A percentile compares a stretch with the other conserved stretches of the same genome.
Evolutionary conservation across 2,888 invertebrate species (phyloP).

Genomic region (Dryadula phaetusa): DNA sequence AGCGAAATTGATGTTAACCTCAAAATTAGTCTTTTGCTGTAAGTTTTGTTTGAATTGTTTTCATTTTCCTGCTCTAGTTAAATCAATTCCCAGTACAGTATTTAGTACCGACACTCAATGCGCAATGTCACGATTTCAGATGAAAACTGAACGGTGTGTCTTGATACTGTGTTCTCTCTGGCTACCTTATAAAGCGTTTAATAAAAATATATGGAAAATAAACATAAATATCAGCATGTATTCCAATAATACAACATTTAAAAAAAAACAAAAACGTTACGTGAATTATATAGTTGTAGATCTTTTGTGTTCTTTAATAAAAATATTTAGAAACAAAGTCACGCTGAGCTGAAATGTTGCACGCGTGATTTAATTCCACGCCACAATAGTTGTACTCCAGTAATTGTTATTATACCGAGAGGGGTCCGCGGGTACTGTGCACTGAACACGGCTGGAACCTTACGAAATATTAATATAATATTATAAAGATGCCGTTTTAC

Average conservation of each 20-base stretch:
- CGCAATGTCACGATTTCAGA: neutral
- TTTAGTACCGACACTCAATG: neutral
- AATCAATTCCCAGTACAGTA: too few species aligned
- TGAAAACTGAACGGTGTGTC: neutral
- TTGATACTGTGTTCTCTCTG: neutral
- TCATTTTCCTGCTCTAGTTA: too few species aligned
- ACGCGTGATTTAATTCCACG: constrained; percentile 42
- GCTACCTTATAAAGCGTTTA: too few species aligned
- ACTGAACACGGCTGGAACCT: neutral
- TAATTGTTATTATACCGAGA: constrained; percentile 45
- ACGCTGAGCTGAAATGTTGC: constrained; percentile 48
- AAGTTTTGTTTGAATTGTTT: too few species aligned
- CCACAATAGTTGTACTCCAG: constrained; percentile 44
- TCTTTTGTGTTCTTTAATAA: constrained; percentile 33
- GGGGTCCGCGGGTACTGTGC: constrained; percentile 22
- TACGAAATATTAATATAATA: constrained; percentile 7
- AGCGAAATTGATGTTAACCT: too few species aligned
- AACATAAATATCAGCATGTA: neutral
- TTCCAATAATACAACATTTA: constrained; percentile 3
- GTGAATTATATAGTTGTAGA: neutral
- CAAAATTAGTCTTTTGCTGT: too few species aligned
- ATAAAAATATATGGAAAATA: too few species aligned
- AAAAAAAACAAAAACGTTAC: neutral
- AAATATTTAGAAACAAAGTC: constrained; percentile 51
- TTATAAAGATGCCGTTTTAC: neutral